Evolutionary conservation across 1,140 invertebrate genomes (phyloP).

Genomic region (Onthophagus taurus): DNA sequence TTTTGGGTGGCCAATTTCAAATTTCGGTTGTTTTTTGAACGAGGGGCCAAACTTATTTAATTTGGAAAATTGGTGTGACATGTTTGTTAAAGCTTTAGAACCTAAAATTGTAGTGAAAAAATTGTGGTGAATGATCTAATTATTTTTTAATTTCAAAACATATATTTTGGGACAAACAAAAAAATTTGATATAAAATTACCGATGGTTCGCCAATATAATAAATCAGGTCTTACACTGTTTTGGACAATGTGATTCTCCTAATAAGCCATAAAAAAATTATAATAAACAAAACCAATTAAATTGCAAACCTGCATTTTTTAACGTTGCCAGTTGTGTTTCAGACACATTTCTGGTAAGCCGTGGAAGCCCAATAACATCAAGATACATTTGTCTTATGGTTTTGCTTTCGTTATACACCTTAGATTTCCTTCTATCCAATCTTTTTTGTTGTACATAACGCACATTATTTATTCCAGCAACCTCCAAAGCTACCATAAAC

Average conservation of each 20-base stretch:
- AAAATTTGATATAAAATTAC: too few relatives aligned
- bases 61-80: conserved; percentile 77
- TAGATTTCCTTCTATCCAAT: conserved; percentile 66
- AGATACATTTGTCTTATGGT: conserved; percentile 41
- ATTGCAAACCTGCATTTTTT: conserved; percentile 49
- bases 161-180: too few relatives aligned
- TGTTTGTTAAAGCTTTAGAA: conserved; percentile 73
- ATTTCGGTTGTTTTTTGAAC: conserved; percentile 46
- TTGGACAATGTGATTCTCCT: too few relatives aligned
- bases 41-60: conserved; percentile 64
- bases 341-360: conserved; percentile 53
- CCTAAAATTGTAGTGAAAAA: conserved; percentile 36
- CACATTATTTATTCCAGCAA: conserved; percentile 51
- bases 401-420: conserved; percentile 45
- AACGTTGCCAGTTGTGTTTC: conserved; percentile 53
- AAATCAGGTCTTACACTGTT: too few relatives aligned
- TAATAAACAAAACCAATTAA: conserved; percentile 1
- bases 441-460: conserved; percentile 54
- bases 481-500: conserved; percentile 70
- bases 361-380: conserved; percentile 46
- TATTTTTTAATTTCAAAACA: neutral
- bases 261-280: too few relatives aligned
- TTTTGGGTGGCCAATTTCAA: conserved; percentile 39
- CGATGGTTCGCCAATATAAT: too few relatives aligned
- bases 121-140: neutral